phyloP scores from a whole-genome alignment of 2,113 vertebrate species.

The Proterorhinus semilunaris region DNA sequence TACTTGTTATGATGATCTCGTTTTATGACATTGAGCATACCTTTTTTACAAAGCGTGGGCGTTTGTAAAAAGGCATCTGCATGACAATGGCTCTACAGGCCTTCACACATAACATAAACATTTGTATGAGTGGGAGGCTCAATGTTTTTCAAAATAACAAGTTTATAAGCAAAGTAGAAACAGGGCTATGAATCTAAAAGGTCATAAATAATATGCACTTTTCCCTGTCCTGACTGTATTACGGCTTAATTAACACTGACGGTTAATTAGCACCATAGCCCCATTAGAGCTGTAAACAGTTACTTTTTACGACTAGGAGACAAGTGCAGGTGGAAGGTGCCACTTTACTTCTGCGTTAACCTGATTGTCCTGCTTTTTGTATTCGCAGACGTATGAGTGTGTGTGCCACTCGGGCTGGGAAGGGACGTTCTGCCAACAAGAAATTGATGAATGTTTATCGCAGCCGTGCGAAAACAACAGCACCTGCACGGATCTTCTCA shows the following conservation, averaged over 20 bases:
- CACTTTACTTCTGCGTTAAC: slow-evolving; percentile 22
- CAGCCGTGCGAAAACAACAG: slow-evolving; percentile 81
- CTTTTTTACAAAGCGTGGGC: slow-evolving; percentile 54
- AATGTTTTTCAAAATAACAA: slow-evolving; percentile 18
- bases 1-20: background rate
- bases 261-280: slow-evolving; percentile 5
- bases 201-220: slow-evolving; percentile 11
- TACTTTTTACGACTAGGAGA: slow-evolving; percentile 1
- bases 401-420: slow-evolving; percentile 79
- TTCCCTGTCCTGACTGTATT: background rate
- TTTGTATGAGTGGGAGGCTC: slow-evolving; percentile 35
- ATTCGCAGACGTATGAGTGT: slow-evolving; percentile 75
- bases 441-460: slow-evolving; percentile 79
- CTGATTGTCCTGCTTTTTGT: slow-evolving; percentile 14
- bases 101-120: slow-evolving; percentile 33
- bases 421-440: slow-evolving; percentile 78
- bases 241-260: slow-evolving; percentile 24
- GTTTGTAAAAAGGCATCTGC: slow-evolving; percentile 38
- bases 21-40: background rate
- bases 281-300: slow-evolving; percentile 1
- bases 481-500: slow-evolving; percentile 79
- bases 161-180: slow-evolving; percentile 8
- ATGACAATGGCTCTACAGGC: slow-evolving; percentile 30
- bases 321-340: slow-evolving; percentile 38
- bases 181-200: slow-evolving; percentile 11